Percentiles rank a stretch among this genome's conserved stretches.
phyloP scores from a whole-genome alignment of 1,140 invertebrate genomes.

The Pentalonia nigronervosa region DNA sequence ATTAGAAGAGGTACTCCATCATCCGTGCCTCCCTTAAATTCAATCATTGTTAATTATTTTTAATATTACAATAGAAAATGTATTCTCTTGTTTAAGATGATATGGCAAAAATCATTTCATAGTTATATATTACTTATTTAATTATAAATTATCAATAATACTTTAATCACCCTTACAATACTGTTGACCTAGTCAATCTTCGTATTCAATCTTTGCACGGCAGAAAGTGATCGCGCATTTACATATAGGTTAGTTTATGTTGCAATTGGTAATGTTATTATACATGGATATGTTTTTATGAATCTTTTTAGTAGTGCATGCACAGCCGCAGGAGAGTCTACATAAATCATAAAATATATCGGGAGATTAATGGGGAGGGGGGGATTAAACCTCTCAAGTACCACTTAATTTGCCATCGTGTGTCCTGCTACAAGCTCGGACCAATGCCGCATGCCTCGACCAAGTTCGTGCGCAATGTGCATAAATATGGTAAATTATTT shows the following conservation, averaged over 20 bases:
- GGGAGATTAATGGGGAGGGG: not conserved
- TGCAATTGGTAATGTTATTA: not conserved
- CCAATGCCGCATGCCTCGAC: not conserved
- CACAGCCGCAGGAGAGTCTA: not conserved
- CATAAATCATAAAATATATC: not conserved
- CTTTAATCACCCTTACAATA: not conserved
- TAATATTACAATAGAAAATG: too few species aligned
- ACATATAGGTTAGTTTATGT: not conserved
- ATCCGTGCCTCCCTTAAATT: too few species aligned
- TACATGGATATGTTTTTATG: not conserved
- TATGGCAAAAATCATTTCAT: too few species aligned
- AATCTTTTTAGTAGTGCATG: not conserved
- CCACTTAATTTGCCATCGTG: not conserved
- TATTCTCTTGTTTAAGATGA: too few species aligned
- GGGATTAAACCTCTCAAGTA: not conserved
- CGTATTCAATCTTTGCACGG: not conserved
- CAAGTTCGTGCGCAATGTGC: not conserved
- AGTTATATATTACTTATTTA: too few species aligned
- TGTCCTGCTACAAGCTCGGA: not conserved
- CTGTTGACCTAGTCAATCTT: not conserved
- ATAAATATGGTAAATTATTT: constrained; percentile 11
- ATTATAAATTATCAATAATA: not conserved
- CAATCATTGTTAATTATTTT: too few species aligned
- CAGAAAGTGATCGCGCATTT: not conserved
- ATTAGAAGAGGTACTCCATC: too few species aligned